These are phyloP conservation scores for Lycocorax pyrrhopterus DNA, from an alignment of 2,113 vertebrate species.

Conservation along the genomic window DNA sequence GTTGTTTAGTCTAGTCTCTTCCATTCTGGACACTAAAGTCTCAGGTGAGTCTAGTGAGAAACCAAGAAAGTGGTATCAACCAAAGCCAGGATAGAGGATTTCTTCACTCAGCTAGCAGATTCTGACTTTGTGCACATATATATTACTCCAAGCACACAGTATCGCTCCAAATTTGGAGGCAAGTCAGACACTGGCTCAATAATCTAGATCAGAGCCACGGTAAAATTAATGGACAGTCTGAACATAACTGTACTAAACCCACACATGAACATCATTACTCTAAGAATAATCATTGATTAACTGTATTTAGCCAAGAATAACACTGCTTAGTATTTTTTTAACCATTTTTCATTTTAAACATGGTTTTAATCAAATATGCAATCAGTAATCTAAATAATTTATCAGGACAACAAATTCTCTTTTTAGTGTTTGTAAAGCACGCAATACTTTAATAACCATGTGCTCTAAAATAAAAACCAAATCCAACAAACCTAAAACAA, in stretches of 20 bases:
- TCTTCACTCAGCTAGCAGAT: neutral
- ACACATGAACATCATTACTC: neutral
- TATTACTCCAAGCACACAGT: neutral
- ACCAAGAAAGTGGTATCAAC: neutral
- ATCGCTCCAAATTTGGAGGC: neutral
- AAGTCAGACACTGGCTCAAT: neutral
- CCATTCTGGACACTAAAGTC: neutral
- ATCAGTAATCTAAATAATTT: neutral
- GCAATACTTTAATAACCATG: neutral
- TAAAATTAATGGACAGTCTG: neutral
- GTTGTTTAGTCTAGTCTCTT: neutral
- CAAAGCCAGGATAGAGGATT: neutral
- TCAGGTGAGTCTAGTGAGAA: neutral
- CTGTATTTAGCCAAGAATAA: neutral
- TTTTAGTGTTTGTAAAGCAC: neutral
- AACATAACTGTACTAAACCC: neutral
- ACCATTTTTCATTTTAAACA: neutral
- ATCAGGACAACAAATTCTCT: neutral
- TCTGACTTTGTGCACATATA: neutral
- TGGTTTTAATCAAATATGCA: neutral
- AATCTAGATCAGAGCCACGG: fast-evolving
- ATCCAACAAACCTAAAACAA: neutral
- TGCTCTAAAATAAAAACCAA: neutral
- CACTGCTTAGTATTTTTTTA: neutral
- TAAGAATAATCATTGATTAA: neutral